Base-by-base conservation (phyloP, 2,797 vertebrate genomes). In the Tinamus major region DNA sequence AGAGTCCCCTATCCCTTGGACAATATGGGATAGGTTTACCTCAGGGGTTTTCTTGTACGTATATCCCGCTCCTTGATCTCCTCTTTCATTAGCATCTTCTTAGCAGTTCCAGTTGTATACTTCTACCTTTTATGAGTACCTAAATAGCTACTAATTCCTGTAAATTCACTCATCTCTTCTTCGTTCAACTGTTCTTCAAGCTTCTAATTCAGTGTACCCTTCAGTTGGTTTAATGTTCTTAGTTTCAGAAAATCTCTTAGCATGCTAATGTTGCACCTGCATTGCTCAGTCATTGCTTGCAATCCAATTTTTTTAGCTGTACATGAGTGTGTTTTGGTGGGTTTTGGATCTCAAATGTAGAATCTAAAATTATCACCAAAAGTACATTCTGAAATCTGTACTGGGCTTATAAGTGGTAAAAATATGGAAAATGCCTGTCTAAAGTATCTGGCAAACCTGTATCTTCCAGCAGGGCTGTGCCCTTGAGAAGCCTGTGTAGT, bases 351-450 rank as follows among this genome's bases (percentile, higher is more conserved):
- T 67, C 20, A 42, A 7, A 15, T 19, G 15, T 31, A 41, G 23
- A 37, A 21, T 26, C 24, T 17, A 41, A 48, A 49, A 46, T 9
- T 56, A 26, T 61, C 55, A 10, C 23, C 63, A 27, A 74, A 72
- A 72, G 13, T 10, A 19, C n/a, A 4, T 37, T 12, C 19, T 31
- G 10, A 42, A 56, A 42, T 19, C 35, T 56, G 12, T 24, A 7
- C 24, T 59, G 33, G n/a, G 67, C 24, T 41, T 59, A 5, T 31
- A n/a, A 46, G 59, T 6, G 31, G n/a, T 0, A 9, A 46, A 17
- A 29, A 33, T 16, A 23, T 3, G 8, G 51, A 46, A 77, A 61
- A 24, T 31, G 37, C 46, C 6, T 0, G 21, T 11, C 55, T 16
- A 11, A 51, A 72, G 56, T 2, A 76, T 70, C 55, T 29, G 44